Evolutionary conservation across 1,140 invertebrate species (phyloP).

Genomic region (Megathymus violae): DNA sequence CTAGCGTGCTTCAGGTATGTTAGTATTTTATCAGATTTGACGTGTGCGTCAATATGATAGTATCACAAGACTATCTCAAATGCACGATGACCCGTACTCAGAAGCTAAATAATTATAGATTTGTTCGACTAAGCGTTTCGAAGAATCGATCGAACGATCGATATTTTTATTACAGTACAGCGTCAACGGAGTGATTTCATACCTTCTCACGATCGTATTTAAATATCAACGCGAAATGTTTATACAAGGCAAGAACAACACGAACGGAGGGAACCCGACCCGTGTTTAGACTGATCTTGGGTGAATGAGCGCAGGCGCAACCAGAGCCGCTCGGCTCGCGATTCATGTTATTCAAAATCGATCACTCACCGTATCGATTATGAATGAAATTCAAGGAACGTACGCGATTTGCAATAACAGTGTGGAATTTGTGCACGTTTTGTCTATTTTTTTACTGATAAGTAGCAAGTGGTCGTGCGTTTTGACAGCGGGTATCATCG

Average conservation of each 20-base stretch:
- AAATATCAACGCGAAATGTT: conserved; percentile 50
- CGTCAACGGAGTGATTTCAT: conserved; percentile 38
- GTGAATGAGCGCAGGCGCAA: conserved; percentile 46
- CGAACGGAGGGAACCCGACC: conserved; percentile 42
- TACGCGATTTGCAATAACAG: not conserved
- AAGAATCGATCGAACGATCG: conserved; percentile 3
- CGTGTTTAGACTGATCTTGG: conserved; percentile 54
- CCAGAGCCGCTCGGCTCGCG: not conserved
- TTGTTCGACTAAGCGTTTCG: conserved; percentile 1
- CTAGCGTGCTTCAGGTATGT: too few relatives aligned
- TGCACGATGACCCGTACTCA: not conserved
- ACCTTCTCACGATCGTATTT: conserved; percentile 52
- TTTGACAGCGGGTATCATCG: too few relatives aligned
- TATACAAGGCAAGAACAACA: conserved; percentile 47
- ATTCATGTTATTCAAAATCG: conserved; percentile 31
- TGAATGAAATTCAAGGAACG: conserved; percentile 17
- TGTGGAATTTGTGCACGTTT: too few relatives aligned
- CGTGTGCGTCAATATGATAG: too few relatives aligned
- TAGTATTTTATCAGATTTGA: too few relatives aligned
- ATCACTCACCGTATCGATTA: conserved; percentile 6
- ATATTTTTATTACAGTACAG: conserved; percentile 11
- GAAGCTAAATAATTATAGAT: not conserved
- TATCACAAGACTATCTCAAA: too few relatives aligned
- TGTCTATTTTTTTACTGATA: too few relatives aligned
- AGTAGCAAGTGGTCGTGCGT: too few relatives aligned